A percentile compares a stretch with the other conserved stretches of the same genome.
phyloP scores from a whole-genome alignment of 1,140 invertebrate genomes.

The Drosophila sechellia region DNA sequence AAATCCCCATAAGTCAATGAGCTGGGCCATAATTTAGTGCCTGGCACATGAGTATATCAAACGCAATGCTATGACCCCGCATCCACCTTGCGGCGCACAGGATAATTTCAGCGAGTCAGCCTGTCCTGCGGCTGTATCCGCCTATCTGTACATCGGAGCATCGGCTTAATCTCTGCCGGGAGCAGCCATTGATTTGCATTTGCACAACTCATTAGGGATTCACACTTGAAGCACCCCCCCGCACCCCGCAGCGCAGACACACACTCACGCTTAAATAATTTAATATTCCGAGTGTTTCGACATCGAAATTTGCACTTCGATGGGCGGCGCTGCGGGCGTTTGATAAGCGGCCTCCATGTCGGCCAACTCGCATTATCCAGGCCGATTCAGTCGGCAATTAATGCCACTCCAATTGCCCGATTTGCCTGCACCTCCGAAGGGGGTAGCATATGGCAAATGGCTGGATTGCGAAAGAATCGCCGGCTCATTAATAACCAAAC shows the following conservation, averaged over 20 bases:
- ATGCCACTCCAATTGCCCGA: conserved; percentile 49
- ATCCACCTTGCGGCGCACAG: conserved; percentile 5
- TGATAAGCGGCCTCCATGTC: conserved; percentile 26
- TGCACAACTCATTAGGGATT: conserved; percentile 53
- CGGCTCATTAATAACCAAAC: conserved; percentile 71
- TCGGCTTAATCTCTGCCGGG: conserved; percentile 34
- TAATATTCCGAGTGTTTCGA: conserved; percentile 41
- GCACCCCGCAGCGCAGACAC: neutral
- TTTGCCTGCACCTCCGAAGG: conserved; percentile 12
- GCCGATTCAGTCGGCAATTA: conserved; percentile 71
- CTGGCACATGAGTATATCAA: conserved; percentile 3
- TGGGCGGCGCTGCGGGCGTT: conserved; percentile 30
- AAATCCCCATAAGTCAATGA: conserved; percentile 3
- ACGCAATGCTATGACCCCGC: neutral
- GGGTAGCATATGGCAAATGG: neutral
- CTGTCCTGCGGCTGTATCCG: conserved; percentile 10
- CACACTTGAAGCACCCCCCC: conserved; percentile 18
- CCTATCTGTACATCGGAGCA: neutral
- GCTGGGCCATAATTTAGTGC: conserved; percentile 14
- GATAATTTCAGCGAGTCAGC: conserved; percentile 30
- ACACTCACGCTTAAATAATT: conserved; percentile 43
- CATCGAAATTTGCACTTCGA: conserved; percentile 45
- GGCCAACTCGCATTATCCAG: conserved; percentile 22
- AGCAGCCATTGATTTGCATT: conserved; percentile 54
- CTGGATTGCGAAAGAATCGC: conserved; percentile 30